Percentiles rank a stretch among this genome's conserved stretches.
Conservation (phyloP, 1,140 invertebrate genomes). For the Leguminivora glycinivorella region DNA sequence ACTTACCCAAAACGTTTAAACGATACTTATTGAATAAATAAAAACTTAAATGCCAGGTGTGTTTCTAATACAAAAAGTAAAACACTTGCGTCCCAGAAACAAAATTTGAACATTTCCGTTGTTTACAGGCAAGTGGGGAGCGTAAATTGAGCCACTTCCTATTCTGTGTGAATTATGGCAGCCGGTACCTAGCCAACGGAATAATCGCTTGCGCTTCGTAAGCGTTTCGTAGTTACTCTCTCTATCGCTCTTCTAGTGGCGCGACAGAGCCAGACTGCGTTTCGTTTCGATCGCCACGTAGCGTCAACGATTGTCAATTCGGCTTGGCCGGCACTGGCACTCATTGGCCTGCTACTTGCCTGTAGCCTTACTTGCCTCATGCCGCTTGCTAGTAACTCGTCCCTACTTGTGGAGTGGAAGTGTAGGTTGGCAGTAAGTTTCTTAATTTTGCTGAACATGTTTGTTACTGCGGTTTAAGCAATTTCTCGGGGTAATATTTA, state of each 20-base stretch:
- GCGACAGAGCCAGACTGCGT: too few species aligned
- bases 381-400: not conserved
- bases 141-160: slow-evolving; percentile 44
- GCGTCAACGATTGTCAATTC: too few species aligned
- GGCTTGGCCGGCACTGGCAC: too few species aligned
- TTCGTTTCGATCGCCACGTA: too few species aligned
- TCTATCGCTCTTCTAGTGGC: too few species aligned
- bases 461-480: not conserved
- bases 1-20: too few species aligned
- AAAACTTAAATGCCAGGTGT: too few species aligned
- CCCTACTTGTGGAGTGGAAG: not conserved
- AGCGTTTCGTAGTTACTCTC: too few species aligned
- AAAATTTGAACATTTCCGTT: slow-evolving; percentile 35
- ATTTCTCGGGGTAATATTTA: not conserved
- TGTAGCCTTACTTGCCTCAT: not conserved
- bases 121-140: slow-evolving; percentile 35
- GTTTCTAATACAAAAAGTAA: not conserved
- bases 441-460: not conserved
- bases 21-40: too few species aligned
- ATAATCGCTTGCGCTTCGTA: too few species aligned
- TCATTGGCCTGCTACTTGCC: slow-evolving; percentile 9
- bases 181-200: too few species aligned
- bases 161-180: slow-evolving; percentile 50
- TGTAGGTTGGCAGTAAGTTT: slow-evolving; percentile 1
- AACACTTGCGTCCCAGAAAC: slow-evolving; percentile 31